Conservation (phyloP, 2,113 vertebrate species). For the Seriola rivoliana region DNA sequence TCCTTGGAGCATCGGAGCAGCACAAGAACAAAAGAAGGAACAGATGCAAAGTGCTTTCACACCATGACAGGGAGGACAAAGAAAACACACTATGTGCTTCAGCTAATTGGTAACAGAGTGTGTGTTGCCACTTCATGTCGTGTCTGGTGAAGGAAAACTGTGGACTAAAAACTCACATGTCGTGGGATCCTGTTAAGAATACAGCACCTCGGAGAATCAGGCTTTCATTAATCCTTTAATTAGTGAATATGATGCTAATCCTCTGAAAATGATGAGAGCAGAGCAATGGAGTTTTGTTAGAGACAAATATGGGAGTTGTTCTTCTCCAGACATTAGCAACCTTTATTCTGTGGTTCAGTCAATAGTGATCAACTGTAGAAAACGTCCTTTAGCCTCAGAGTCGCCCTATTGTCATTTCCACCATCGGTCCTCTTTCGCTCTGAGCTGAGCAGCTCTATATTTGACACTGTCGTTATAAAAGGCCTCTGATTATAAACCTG, state of each 20-base stretch:
- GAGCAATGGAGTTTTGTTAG: conserved; percentile 29
- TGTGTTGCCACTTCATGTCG: conserved; percentile 4
- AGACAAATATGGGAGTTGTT: conserved; percentile 28
- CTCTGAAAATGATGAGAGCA: conserved; percentile 41
- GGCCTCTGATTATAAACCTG: background rate
- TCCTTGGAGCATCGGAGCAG: conserved; percentile 26
- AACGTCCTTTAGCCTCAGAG: conserved; percentile 17
- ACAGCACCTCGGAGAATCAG: conserved; percentile 28
- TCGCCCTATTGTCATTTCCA: background rate
- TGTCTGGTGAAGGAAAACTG: conserved; percentile 29
- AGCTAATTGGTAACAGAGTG: conserved; percentile 16
- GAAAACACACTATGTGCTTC: background rate
- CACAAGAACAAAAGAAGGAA: background rate
- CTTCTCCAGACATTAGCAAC: background rate
- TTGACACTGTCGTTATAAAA: background rate
- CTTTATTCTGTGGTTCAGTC: background rate
- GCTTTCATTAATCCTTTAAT: conserved; percentile 53
- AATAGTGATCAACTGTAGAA: conserved; percentile 18
- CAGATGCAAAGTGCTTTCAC: conserved; percentile 27
- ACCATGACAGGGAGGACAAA: conserved; percentile 13
- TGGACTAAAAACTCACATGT: conserved; percentile 25
- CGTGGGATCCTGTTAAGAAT: conserved; percentile 26
- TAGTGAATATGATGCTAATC: conserved; percentile 56
- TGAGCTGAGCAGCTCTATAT: background rate
- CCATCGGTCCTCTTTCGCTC: background rate